phyloP scores from a whole-genome alignment of 1,140 invertebrate genomes.

The Hycleus cichorii region DNA sequence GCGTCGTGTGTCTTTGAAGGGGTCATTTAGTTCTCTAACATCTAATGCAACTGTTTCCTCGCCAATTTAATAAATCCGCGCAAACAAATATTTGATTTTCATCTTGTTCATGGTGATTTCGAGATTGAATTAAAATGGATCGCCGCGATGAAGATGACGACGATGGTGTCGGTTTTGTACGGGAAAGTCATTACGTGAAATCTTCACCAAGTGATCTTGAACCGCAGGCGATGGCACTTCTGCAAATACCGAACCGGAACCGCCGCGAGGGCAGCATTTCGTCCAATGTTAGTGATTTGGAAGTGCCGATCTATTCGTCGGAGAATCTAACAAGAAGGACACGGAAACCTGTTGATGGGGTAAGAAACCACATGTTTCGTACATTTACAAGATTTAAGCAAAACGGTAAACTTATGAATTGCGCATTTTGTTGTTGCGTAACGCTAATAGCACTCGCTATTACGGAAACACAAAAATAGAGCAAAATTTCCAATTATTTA shows the following conservation, averaged over 20 bases:
- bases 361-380: slow-evolving; percentile 18
- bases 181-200: slow-evolving; percentile 50
- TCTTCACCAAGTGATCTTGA: slow-evolving; percentile 38
- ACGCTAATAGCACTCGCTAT: not conserved
- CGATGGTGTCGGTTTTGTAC: slow-evolving; percentile 49
- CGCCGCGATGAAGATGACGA: slow-evolving; percentile 40
- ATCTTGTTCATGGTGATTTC: too few relatives aligned
- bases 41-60: too few relatives aligned
- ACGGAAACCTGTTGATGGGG: slow-evolving; percentile 22
- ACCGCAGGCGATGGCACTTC: slow-evolving; percentile 41
- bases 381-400: not conserved
- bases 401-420: not conserved
- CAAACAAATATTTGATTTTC: too few relatives aligned
- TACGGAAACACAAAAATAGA: too few relatives aligned
- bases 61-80: too few relatives aligned
- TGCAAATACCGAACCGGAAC: slow-evolving; percentile 43
- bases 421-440: not conserved
- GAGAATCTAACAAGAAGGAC: slow-evolving; percentile 33
- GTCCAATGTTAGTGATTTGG: slow-evolving; percentile 51
- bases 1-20: not conserved
- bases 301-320: slow-evolving; percentile 48
- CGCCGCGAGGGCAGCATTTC: slow-evolving; percentile 47
- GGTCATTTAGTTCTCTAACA: too few relatives aligned
- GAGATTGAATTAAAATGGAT: too few relatives aligned
- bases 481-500: not conserved